Base-by-base conservation (phyloP, 2,888 invertebrate genomes). In the Cosmia trapezina region DNA sequence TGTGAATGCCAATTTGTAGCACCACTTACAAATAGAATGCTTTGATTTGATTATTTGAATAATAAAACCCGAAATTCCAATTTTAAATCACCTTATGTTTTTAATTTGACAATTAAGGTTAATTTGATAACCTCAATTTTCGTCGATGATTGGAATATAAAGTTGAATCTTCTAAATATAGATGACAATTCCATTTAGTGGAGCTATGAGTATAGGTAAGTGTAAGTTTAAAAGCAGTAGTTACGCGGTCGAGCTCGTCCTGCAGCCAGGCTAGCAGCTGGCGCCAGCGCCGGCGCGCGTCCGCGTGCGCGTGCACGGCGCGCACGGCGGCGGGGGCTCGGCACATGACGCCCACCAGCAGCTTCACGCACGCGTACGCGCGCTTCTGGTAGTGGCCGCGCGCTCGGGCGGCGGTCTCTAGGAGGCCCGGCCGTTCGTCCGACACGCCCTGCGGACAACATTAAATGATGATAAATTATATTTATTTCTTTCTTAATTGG, bases 351-450 rank as follows among this genome's bases (percentile, higher is more conserved):
- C 98, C 97, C 81, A 99, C 99, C 96, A 99, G 97, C 92, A 99
- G 98, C 96, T 99, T 99, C 81, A 99, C 98, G 95, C 99, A 99
- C 94, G 99, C 99, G 96, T 99, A 99, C 81, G 99, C 99, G 83
- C 99, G 97, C 95, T 99, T 99, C 94, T 99, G 99, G 95, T 99
- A 99, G 95, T 99, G 99, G 82, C 98, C 98, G 94, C 99, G 99
- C 75, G 98, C 98, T 78, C 98, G 97, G 87, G 98, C 87, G 98
- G 99, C 99, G 73, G 98, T 99, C 91, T 99, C 99, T 87, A 99
- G 97, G 70, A 99, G 96, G 1, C 99, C 99, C 89, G 99, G 99
- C 59, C 98, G 97, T 90, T 99, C 96, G 76, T 95, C 95, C 3
- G 95, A 95, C 65, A 96, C 94, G 70, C 96, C 95, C 96, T 96